These are phyloP conservation scores for Leptoteleia sp. DNA, from an alignment of 1,140 invertebrate genomes.

Conservation along the genomic window DNA sequence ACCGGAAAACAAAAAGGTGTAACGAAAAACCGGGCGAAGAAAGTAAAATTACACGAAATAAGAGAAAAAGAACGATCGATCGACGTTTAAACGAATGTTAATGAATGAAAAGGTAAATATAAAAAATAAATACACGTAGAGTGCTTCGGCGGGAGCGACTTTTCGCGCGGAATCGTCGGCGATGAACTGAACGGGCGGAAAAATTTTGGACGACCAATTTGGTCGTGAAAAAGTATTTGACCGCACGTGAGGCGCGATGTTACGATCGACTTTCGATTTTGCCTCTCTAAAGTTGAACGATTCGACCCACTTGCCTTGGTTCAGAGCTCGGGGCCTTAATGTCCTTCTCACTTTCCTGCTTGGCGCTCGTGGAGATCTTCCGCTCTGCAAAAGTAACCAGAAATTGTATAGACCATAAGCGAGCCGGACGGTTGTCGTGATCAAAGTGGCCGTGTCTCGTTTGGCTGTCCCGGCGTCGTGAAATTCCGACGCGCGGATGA, in stretches of 20 bases:
- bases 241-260: constrained; percentile 11
- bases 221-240: too few species aligned
- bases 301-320: constrained; percentile 75
- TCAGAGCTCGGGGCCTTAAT: constrained; percentile 69
- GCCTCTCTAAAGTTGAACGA: constrained; percentile 54
- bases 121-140: too few species aligned
- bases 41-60: too few species aligned
- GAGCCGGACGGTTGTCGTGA: constrained; percentile 22
- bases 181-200: too few species aligned
- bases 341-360: constrained; percentile 77
- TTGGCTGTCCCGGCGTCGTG: constrained; percentile 18
- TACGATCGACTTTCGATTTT: constrained; percentile 65
- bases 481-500: constrained; percentile 20
- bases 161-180: too few species aligned
- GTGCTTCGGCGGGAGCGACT: too few species aligned
- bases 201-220: too few species aligned
- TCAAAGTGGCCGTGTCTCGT: constrained; percentile 28
- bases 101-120: too few species aligned
- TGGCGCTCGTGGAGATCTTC: constrained; percentile 68
- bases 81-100: too few species aligned
- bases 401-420: constrained; percentile 40
- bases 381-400: constrained; percentile 73
- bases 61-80: too few species aligned
- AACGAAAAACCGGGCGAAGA: too few species aligned
- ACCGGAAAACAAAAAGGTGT: too few species aligned